phyloP scores from a whole-genome alignment of 2,797 vertebrate species.

The Oreochromis mossambicus region DNA sequence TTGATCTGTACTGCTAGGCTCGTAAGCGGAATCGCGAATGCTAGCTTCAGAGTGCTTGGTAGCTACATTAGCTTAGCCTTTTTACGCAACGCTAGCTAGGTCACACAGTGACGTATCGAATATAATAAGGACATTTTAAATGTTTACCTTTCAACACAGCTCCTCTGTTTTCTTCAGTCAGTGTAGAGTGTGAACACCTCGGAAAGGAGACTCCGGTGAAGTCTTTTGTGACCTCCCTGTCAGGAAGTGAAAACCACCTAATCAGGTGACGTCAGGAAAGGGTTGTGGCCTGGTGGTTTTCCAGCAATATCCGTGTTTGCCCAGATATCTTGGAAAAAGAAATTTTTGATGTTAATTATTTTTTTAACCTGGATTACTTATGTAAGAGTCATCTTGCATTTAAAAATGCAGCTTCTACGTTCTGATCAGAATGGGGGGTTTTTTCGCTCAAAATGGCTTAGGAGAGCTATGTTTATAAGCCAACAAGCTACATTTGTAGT shows the following conservation, averaged over 20 bases:
- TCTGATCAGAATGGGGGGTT: background rate
- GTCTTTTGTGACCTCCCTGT: slow-evolving; percentile 4
- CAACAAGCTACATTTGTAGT: background rate
- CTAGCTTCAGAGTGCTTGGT: background rate
- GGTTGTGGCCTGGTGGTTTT: background rate
- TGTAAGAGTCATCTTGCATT: background rate
- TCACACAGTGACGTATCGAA: background rate
- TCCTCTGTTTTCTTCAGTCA: background rate
- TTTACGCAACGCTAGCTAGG: background rate
- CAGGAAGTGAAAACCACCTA: slow-evolving; percentile 26
- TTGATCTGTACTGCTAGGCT: background rate
- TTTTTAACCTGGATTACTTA: background rate
- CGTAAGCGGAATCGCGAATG: background rate
- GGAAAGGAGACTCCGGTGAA: background rate
- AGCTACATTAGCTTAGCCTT: slow-evolving; percentile 29
- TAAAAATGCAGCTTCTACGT: background rate
- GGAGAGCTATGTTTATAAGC: background rate
- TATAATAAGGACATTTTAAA: background rate
- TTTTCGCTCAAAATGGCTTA: background rate
- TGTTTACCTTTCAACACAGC: slow-evolving; percentile 3
- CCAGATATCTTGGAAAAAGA: background rate
- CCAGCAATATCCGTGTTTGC: background rate
- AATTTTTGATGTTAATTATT: rapidly evolving
- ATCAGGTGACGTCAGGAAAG: background rate
- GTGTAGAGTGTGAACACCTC: background rate